Conservation (phyloP, 2,797 vertebrate species). For the Ammospiza maritima region DNA sequence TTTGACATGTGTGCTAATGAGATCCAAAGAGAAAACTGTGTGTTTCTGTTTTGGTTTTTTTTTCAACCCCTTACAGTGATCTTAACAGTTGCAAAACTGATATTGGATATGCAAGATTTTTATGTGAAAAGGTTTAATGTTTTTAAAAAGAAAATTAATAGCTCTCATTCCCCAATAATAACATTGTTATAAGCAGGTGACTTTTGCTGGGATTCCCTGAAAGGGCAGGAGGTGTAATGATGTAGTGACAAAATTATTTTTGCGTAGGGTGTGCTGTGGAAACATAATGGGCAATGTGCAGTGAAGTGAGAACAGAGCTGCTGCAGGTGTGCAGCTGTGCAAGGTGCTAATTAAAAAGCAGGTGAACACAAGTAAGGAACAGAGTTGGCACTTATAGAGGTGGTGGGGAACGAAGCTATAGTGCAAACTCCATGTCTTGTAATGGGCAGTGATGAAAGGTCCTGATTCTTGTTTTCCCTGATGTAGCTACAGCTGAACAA, state of each 20-base stretch:
- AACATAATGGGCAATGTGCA: background rate
- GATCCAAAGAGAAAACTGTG: background rate
- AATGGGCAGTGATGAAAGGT: background rate
- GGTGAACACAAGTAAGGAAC: background rate
- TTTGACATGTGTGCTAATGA: background rate
- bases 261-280: background rate
- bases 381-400: background rate
- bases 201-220: background rate
- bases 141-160: background rate
- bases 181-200: background rate
- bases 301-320: background rate
- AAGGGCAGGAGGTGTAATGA: background rate
- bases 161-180: background rate
- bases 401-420: background rate
- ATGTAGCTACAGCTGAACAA: background rate
- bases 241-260: background rate
- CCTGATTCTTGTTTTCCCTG: background rate
- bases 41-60: background rate
- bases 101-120: background rate
- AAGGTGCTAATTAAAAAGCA: constrained; percentile 24
- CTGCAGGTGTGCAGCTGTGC: constrained; percentile 3
- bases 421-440: background rate
- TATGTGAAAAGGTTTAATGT: background rate
- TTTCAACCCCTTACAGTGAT: rapidly evolving
- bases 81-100: background rate